Percentiles rank a stretch among this genome's conserved stretches.
phyloP scores from a whole-genome alignment of 2,797 vertebrate genomes.

The Poecile montanus region DNA sequence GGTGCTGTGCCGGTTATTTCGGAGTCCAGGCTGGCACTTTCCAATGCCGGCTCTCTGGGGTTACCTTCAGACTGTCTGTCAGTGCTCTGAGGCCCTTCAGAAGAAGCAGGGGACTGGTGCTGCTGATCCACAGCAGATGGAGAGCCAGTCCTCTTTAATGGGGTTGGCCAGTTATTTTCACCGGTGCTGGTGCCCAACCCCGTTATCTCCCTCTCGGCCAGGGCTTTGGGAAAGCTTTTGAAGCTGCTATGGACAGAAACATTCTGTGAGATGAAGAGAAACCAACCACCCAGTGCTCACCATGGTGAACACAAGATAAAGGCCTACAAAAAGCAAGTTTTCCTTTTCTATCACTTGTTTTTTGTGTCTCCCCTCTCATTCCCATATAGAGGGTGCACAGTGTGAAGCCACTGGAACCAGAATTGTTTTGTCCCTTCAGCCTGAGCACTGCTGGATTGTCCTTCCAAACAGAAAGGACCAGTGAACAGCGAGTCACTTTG shows the following conservation, averaged over 20 bases:
- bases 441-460: background rate
- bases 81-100: background rate
- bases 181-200: background rate
- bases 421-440: background rate
- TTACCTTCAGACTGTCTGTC: background rate
- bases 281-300: background rate
- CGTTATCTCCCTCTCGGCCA: background rate
- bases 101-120: background rate
- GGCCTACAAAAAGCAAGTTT: background rate
- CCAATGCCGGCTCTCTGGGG: background rate
- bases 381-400: background rate
- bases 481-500: background rate
- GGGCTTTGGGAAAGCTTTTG: conserved; percentile 46
- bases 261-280: conserved; percentile 18
- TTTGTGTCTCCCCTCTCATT: background rate
- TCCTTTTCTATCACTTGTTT: background rate
- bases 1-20: background rate
- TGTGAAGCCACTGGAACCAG: background rate
- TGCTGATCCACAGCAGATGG: background rate
- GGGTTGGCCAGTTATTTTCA: background rate
- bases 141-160: background rate
- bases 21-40: background rate
- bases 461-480: background rate
- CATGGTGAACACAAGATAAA: background rate
- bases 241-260: conserved; percentile 40